Evolutionary conservation across 2,113 vertebrate species (phyloP), one percentile per base, ranked within the genome.

Genomic region (Tychaedon coryphoeus): DNA sequence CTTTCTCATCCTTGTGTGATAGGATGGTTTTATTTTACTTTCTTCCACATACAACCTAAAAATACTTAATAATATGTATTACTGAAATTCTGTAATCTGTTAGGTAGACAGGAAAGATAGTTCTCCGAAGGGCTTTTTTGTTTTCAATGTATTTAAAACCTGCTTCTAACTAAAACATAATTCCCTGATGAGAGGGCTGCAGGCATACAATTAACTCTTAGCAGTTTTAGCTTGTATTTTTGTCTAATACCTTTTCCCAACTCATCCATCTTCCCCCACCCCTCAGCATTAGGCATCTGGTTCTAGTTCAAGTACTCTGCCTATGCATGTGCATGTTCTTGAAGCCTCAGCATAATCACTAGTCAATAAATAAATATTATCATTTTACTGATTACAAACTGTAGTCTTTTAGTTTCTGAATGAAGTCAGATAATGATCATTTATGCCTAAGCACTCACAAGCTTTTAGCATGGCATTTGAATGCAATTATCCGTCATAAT

Each of bases 381-480:
- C 1, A 38, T 92, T 94, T 84, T 78, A 26, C 66, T 87, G 26
- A 40, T 93, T 90, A 33, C 12, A 8, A 51, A 77, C 69, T 40
- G 19, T 38, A 73, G 51, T 66, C 56, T 77, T 45, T 38, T 64
- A 22, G 33, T 65, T 94, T 79, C 43, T 92, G 71, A 96, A 88
- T 93, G 54, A 93, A 93, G 60, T 90, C 56, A 65, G 53, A 75
- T 88, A 94, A 75, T 45, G 28, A 90, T 93, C 29, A 61, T 57
- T 96, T 82, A 72, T 57, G 75, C 45, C 24, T 58, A 54, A 92
- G 75, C 22, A 82, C 33, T 88, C n/a, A 15, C 50, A 73, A 26
- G 83, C 58, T 95, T 95, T 70, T 45, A 73, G 34, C 58, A 61
- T 92, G 62, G 60, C 47, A 58, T 94, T 96, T 92, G 67, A 76